A percentile compares a stretch with the other conserved stretches of the same genome.
phyloP scores from a whole-genome alignment of 2,797 vertebrate species.

The Momotus momota region DNA sequence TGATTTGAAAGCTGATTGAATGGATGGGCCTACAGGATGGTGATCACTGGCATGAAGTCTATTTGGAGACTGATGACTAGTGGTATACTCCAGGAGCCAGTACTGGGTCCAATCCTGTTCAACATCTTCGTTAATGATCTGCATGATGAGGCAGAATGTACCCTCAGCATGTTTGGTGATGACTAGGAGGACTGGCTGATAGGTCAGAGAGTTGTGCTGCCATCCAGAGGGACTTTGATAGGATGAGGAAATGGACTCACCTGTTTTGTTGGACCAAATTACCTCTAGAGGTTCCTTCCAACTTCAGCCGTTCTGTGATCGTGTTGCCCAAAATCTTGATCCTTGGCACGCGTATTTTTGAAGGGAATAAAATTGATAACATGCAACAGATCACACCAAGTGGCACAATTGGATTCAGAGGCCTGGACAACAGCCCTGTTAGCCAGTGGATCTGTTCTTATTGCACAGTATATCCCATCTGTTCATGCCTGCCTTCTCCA shows the following conservation, averaged over 20 bases:
- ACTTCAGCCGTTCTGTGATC: background rate
- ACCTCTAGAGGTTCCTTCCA: background rate
- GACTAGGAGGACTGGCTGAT: background rate
- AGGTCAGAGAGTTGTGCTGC: background rate
- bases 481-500: background rate
- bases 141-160: background rate
- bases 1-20: background rate
- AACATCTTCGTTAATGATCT: background rate
- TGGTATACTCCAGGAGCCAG: background rate
- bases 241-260: background rate
- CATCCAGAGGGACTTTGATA: background rate
- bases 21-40: background rate
- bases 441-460: background rate
- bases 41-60: background rate
- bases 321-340: background rate
- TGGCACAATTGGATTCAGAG: background rate
- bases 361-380: background rate
- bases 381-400: background rate
- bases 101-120: background rate
- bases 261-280: background rate
- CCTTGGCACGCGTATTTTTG: background rate
- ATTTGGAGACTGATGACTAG: background rate
- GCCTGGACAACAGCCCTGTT: background rate
- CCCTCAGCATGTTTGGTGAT: background rate
- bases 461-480: accelerated